Evolutionary conservation across 2,113 vertebrate species (phyloP), one percentile per base, ranked within the genome.

Genomic region (Lepus americanus): DNA sequence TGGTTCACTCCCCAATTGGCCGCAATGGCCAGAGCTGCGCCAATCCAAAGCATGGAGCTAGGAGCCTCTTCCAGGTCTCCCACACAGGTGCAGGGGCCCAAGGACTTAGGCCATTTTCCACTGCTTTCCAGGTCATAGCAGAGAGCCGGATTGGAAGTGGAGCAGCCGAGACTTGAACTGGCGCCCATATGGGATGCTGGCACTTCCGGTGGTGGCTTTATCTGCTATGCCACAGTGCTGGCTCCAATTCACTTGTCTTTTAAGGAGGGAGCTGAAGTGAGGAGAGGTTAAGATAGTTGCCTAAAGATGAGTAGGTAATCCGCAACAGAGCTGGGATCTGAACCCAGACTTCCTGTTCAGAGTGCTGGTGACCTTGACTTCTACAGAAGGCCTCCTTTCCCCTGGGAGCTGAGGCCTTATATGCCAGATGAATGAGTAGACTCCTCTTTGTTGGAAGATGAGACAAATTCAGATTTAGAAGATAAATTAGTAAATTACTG

Each of bases 401-500:
- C 13, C n/a, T 39, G 85, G 63, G 74, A 44, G 12, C 29, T 14
- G 23, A 55, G 73, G 31, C 49, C 14, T 59, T 67, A 44, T n/a
- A 5, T 77, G 51, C 13, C n/a, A 1, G 16, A 16, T 59, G 55
- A 59, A 59, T 59, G 12, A 59, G 55, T 59, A 82, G 74, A 31
- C 22, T 87, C 22, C 39, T 90, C 29, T 49, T 44, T 70, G 67
- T 51, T 79, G 82, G 82, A 63, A 78, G 53, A 44, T 33, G 23
- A 87, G 29, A 66, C 44, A 81, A 84, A 84, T 63, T 74, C 39
- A 74, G 73, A 69, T 64, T 64, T 81, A 78, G 84, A 73, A 87
- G 72, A 36, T 66, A 55, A 77, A 27, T 83, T 81, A 85, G 55
- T 44, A 79, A 94, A 87, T 86, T 59, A 73, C 29, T 59, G 80